Percentiles rank a stretch among this genome's conserved stretches.
phyloP scores from a whole-genome alignment of 2,113 vertebrate genomes.

The Phainopepla nitens region DNA sequence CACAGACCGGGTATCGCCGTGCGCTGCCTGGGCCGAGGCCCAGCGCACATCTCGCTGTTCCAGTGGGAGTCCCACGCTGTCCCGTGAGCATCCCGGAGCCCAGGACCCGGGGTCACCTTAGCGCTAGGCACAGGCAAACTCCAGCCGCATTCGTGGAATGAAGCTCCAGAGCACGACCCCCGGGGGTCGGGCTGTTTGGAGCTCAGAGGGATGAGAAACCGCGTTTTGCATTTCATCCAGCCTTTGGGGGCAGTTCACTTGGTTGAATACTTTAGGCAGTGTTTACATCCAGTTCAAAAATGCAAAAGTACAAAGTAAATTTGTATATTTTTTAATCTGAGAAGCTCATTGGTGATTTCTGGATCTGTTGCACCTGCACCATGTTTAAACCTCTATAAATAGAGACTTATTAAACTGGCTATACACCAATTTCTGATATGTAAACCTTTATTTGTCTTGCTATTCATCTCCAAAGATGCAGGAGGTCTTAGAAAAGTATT shows the following conservation, averaged over 20 bases:
- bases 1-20: rapidly evolving
- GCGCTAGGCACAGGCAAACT: rapidly evolving
- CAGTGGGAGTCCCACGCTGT: rapidly evolving
- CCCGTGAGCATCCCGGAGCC: too few relatives aligned
- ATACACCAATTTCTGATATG: neutral
- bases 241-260: neutral
- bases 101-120: rapidly evolving
- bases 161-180: rapidly evolving
- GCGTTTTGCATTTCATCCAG: neutral
- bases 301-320: neutral
- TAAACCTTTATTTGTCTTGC: neutral
- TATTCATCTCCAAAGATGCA: neutral
- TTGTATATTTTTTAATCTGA: neutral
- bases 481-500: neutral
- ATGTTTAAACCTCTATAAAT: neutral
- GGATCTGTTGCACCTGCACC: neutral
- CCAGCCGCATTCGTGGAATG: rapidly evolving
- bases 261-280: neutral
- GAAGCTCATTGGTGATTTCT: neutral
- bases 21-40: neutral
- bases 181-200: rapidly evolving
- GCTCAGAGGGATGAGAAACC: neutral
- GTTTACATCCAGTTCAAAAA: neutral
- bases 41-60: rapidly evolving
- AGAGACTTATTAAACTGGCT: neutral